These are phyloP conservation scores for Siniperca chuatsi DNA, from an alignment of 2,113 vertebrate genomes.

Conservation along the genomic window DNA sequence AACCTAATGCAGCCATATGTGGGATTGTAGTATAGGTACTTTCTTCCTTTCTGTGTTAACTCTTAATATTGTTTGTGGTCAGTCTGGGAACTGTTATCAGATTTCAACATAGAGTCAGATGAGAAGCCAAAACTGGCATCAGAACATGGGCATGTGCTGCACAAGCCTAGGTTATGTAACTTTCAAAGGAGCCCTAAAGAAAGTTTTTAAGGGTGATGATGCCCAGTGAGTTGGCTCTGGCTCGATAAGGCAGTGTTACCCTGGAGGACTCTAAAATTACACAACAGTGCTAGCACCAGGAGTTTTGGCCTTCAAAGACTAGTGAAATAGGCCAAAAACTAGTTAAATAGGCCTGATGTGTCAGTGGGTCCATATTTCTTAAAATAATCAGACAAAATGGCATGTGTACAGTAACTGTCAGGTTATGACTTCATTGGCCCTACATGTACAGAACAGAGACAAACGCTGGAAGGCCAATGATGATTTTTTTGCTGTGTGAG, in stretches of 20 bases:
- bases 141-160: conserved; percentile 6
- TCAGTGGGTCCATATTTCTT: not conserved
- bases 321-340: not conserved
- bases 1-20: too few species aligned
- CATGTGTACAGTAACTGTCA: too few species aligned
- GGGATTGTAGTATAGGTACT: too few species aligned
- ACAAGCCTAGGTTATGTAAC: conserved; percentile 45
- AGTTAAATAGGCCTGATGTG: not conserved
- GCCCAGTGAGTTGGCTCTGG: not conserved
- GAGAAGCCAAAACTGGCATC: conserved; percentile 22
- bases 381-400: not conserved
- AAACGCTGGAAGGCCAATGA: not conserved
- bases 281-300: not conserved
- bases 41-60: not conserved
- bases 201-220: conserved; percentile 20
- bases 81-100: not conserved
- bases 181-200: conserved; percentile 11
- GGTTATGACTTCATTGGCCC: not conserved
- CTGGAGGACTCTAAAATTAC: conserved; percentile 20
- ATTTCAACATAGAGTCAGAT: not conserved
- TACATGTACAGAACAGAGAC: not conserved
- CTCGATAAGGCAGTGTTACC: not conserved
- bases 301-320: conserved; percentile 3
- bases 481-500: not conserved
- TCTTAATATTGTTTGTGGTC: not conserved